phyloP scores from a whole-genome alignment of 2,113 vertebrate genomes.

The Centrocercus urophasianus region DNA sequence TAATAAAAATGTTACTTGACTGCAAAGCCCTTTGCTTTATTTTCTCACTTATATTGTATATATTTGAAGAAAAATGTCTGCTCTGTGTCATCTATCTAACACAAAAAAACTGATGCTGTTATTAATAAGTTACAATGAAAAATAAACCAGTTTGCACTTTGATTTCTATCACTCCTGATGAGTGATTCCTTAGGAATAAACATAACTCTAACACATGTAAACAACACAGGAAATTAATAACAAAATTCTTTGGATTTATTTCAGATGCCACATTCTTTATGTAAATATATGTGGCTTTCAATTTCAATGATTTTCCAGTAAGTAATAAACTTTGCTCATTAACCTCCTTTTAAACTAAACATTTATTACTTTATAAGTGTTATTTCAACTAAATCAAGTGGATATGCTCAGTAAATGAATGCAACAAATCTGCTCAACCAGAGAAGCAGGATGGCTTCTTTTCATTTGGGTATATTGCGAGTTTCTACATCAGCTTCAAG shows the following conservation, averaged over 20 bases:
- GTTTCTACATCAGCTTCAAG: not conserved
- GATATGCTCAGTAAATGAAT: conserved; percentile 58
- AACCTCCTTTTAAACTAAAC: conserved; percentile 72
- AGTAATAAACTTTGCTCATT: conserved; percentile 72
- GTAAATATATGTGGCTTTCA: conserved; percentile 74
- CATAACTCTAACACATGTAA: conserved; percentile 73
- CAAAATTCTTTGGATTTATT: conserved; percentile 76
- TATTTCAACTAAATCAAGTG: conserved; percentile 67
- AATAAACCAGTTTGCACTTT: conserved; percentile 74
- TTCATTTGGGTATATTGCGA: not conserved
- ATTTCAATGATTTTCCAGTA: conserved; percentile 66
- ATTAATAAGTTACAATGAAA: conserved; percentile 69
- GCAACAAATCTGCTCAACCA: conserved; percentile 23
- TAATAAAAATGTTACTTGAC: conserved; percentile 60
- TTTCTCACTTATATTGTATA: not conserved
- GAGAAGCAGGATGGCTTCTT: not conserved
- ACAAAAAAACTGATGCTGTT: conserved; percentile 45
- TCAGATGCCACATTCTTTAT: conserved; percentile 66
- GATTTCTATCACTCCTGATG: conserved; percentile 67
- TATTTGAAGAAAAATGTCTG: conserved; percentile 6
- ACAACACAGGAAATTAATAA: conserved; percentile 76
- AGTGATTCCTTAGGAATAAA: conserved; percentile 73
- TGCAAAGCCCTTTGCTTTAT: conserved; percentile 60
- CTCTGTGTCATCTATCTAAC: conserved; percentile 46
- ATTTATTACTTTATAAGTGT: conserved; percentile 65